These are phyloP conservation scores for Zaprionus capensis DNA, from an alignment of 1,140 invertebrate species.

Conservation along the genomic window DNA sequence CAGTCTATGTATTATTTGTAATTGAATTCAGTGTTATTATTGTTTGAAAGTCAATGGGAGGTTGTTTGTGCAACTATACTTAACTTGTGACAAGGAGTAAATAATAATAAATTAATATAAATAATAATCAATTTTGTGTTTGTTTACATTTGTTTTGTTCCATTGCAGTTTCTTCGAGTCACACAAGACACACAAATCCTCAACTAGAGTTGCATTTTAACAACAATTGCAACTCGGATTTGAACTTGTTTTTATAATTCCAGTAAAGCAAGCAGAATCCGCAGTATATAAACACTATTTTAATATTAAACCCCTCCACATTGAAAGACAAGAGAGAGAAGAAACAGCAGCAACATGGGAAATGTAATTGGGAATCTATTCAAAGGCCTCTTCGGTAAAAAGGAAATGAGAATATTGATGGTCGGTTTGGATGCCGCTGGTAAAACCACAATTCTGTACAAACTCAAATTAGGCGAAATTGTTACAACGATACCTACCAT, in stretches of 20 bases:
- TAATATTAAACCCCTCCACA: slow-evolving; percentile 26
- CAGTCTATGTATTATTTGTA: slow-evolving; percentile 17
- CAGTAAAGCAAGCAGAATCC: slow-evolving; percentile 49
- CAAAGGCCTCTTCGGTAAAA: slow-evolving; percentile 99
- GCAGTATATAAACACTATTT: slow-evolving; percentile 30
- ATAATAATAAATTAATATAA: background rate
- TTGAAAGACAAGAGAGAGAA: slow-evolving; percentile 46
- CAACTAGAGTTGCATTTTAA: slow-evolving; percentile 55
- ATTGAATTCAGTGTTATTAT: slow-evolving; percentile 20
- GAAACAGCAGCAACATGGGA: slow-evolving; percentile 87
- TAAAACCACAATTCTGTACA: slow-evolving; percentile 99
- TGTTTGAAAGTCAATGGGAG: slow-evolving; percentile 9
- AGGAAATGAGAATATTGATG: slow-evolving; percentile 99
- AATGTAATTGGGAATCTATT: slow-evolving; percentile 94
- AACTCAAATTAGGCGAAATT: slow-evolving; percentile 99
- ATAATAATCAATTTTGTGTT: slow-evolving; percentile 10
- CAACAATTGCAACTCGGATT: slow-evolving; percentile 72
- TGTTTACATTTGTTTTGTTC: slow-evolving; percentile 5
- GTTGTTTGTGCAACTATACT: slow-evolving; percentile 32
- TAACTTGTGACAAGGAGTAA: slow-evolving; percentile 14
- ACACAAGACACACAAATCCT: slow-evolving; percentile 54
- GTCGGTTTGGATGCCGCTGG: slow-evolving; percentile 99
- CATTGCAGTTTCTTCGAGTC: slow-evolving; percentile 66
- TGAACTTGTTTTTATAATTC: slow-evolving; percentile 69
- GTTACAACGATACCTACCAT: slow-evolving; percentile 99